Evolutionary conservation across 2,888 invertebrate species (phyloP).

Genomic region (Brachynemurus nebulosus): DNA sequence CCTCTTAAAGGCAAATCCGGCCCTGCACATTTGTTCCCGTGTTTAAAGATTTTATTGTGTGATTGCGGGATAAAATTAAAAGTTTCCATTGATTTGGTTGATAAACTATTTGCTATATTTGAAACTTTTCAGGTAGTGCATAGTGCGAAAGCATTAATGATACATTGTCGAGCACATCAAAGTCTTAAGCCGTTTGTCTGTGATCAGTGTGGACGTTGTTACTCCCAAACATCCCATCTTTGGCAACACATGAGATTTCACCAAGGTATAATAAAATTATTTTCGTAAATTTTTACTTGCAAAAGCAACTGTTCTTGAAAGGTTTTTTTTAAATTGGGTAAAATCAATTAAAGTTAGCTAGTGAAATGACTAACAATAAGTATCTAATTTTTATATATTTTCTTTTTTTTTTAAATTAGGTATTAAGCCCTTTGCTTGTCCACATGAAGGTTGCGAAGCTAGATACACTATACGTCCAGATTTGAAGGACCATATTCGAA

Average conservation of each 20-base stretch:
- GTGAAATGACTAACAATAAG: no score
- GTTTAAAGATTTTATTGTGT: no score
- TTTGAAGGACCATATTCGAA: constrained; percentile 46
- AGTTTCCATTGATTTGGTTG: no score
- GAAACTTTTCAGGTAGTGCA: constrained; percentile 29
- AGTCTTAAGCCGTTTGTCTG: constrained; percentile 38
- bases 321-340: no score
- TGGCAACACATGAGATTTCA: constrained; percentile 53
- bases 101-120: no score
- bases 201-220: constrained; percentile 46
- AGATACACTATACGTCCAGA: constrained; percentile 48
- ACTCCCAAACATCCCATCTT: constrained; percentile 47
- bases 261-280: constrained; percentile 34
- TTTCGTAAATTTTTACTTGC: no score
- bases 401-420: constrained; percentile 27
- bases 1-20: no score
- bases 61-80: no score
- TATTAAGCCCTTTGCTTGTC: constrained; percentile 47
- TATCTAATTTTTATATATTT: no score
- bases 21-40: no score
- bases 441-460: constrained; percentile 42
- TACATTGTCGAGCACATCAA: constrained; percentile 31
- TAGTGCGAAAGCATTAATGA: constrained; percentile 30
- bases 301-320: no score
- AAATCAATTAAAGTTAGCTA: no score